These are phyloP conservation scores for Chalcis sispes DNA, from an alignment of 2,888 invertebrate genomes.

Conservation along the genomic window DNA sequence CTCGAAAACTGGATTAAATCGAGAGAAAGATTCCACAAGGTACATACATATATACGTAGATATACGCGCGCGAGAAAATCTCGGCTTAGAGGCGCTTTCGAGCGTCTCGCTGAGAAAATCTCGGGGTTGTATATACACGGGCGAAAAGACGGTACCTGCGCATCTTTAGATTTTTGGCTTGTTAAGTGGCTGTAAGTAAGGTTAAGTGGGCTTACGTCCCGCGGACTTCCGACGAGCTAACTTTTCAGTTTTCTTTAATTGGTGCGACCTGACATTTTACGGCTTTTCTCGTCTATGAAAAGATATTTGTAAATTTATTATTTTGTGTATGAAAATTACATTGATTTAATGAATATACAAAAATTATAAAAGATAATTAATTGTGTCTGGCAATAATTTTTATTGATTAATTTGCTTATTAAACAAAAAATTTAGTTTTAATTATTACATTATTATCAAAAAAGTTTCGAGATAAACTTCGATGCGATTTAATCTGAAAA, in stretches of 20 bases:
- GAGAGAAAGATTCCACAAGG: not conserved
- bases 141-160: constrained; percentile 4
- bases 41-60: not conserved
- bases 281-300: not conserved
- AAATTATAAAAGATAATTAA: too few relatives aligned
- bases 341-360: too few relatives aligned
- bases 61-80: constrained; percentile 22
- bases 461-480: too few relatives aligned
- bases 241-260: constrained; percentile 25
- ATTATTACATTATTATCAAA: too few relatives aligned
- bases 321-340: too few relatives aligned
- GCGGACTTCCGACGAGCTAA: constrained; percentile 15
- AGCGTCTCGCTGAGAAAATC: not conserved
- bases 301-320: not conserved
- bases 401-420: too few relatives aligned
- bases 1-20: constrained; percentile 22
- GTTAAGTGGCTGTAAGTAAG: constrained; percentile 47
- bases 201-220: constrained; percentile 45
- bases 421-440: too few relatives aligned
- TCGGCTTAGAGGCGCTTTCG: not conserved
- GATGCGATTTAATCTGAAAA: too few relatives aligned
- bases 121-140: not conserved
- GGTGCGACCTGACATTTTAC: not conserved
- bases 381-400: too few relatives aligned
- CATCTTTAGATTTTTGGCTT: constrained; percentile 23